Base-by-base conservation (phyloP, 2,888 invertebrate genomes). In the Branchinecta sandiegonensis region DNA sequence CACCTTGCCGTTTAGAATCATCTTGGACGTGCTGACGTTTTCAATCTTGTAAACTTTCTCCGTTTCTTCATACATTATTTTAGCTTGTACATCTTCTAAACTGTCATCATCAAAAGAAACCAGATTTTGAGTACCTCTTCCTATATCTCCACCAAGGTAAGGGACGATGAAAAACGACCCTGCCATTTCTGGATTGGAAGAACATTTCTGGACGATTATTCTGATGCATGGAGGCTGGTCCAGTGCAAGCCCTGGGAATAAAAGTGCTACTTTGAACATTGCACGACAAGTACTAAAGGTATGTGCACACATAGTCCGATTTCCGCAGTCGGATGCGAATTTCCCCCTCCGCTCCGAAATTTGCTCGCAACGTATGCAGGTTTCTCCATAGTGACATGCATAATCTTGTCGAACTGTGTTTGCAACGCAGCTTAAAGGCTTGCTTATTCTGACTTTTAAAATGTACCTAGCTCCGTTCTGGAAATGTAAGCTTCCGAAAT, bases 221-320 rank as follows among this genome's bases (percentile, higher is more conserved):
- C 63, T 10, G 14, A 56, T 56, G 23, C 63, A 56, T 17, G 63
- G 63, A 10, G 63, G 63, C 63, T 56, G 63, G 63, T 56, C 9
- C n/a, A 56, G 8, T 10, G 63, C n/a, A 56, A 56, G 63, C 10
- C 23, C 63, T 56, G 63, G 10, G 23, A 56, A 17, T 2, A 9
- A 56, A 56, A 56, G 2, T 10, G 63, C 37, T 37, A 37, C 4
- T 4, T 4, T 37, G 37, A 37, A 37, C 37, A 37, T 6, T 37
- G 37, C 37, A 6, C 6, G 37, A 6, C 6, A 37, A 3, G 6
- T 37, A 37, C 6, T 37, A 6, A 37, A 37, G 37, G 37, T 5
- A 37, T 5, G 37, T 37, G 37, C 37, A 37, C 37, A 37, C 37
- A 37, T 23, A 23, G 2, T 23, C 23, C 23, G 4, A 2, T 23